Percentiles rank a stretch among this genome's conserved stretches.
Evolutionary conservation across 2,113 vertebrate species (phyloP).

Genomic region (Petrocephalus microphthalmus): DNA sequence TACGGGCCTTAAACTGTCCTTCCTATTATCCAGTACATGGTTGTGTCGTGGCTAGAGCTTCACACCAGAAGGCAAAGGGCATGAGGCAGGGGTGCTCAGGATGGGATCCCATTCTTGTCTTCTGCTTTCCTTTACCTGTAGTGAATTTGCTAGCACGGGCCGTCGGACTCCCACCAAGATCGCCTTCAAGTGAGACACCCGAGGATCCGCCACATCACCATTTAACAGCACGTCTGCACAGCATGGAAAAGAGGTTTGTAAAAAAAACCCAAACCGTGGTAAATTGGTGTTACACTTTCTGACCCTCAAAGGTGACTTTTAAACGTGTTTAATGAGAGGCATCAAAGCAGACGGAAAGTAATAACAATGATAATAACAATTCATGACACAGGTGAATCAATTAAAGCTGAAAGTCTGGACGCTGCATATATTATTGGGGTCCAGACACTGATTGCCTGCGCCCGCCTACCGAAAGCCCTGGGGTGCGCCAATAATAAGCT

Average conservation of each 20-base stretch:
- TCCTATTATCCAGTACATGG: neutral
- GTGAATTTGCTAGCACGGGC: neutral
- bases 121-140: neutral
- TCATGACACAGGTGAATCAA: neutral
- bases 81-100: neutral
- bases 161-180: neutral
- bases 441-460: neutral
- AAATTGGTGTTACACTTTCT: neutral
- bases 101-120: neutral
- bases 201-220: neutral
- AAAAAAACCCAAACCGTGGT: neutral
- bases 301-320: neutral
- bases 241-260: neutral
- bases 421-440: neutral
- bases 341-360: neutral
- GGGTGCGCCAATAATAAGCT: neutral
- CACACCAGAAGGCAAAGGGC: neutral
- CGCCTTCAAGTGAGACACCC: neutral
- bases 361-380: neutral
- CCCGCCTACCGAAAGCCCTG: neutral
- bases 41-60: neutral
- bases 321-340: neutral
- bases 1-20: neutral
- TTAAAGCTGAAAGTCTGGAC: neutral
- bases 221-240: neutral